Evolutionary conservation across 2,888 invertebrate genomes (phyloP), one percentile per base, ranked within the genome.

Genomic region (Masnerella sp.): DNA sequence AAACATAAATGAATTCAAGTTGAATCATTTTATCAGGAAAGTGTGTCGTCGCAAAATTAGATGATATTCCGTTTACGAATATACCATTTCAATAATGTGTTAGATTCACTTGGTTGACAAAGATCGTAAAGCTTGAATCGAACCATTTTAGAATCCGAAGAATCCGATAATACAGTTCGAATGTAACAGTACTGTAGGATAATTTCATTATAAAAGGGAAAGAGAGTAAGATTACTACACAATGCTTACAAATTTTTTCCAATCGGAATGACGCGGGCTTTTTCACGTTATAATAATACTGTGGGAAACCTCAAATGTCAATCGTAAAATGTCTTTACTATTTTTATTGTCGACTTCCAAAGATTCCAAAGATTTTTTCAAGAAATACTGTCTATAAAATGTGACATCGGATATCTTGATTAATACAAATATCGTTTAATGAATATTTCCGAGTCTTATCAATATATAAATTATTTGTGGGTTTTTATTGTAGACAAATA

Each of bases 51-150:
- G n/a, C 25, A 4, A 14, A 52, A 22, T 52, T 49, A 5, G 20
- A 4, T 20, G n/a, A 2, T 22, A 52, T 36, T 15, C 22, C 20
- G 52, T 22, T 22, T 15, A 52, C 36, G 38, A 38, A 54, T 40
- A 22, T 11, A 40, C 22, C 7, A 11, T 38, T 54, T 54, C 38
- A 38, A 36, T 28, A 22, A 8, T 18, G 12, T 5, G 11, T 36
- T 52, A 22, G 30, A 52, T 22, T 52, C 20, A 17, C 38, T 54
- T 40, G 38, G 17, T 11, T 54, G 14, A 54, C 38, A 54, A 54
- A 54, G 54, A 54, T 54, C 54, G 38, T 40, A 28, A 40, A 54
- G 20, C 54, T 40, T 28, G 20, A 38, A 38, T 52, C 38, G 52
- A 52, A 22, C 5, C n/a, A 51, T 52, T 52, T 52, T 36, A 22